Evolutionary conservation across 2,113 vertebrate genomes (phyloP), one percentile per base, ranked within the genome.

Genomic region (Fulica atra): DNA sequence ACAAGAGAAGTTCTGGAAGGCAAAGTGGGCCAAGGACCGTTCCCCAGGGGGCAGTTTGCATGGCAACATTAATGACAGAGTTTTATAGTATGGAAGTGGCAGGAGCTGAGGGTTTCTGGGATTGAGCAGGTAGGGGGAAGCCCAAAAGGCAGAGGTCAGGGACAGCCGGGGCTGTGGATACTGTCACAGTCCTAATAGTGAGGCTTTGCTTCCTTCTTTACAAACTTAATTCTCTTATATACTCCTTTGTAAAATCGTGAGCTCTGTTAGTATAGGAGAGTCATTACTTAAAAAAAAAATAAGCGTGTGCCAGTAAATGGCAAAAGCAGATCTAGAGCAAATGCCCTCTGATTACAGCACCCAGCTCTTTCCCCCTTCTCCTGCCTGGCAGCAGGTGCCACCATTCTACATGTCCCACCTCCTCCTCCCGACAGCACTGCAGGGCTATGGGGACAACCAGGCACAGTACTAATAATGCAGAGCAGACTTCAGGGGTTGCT

Each of bases 401-500:
- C 51, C 42, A 69, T 8, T 21, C 63, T 80, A 38, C 13, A 19
- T 1, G 3, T 25, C 44, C 40, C 16, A 36, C 4, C 9, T 28
- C 12, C 9, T 28, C 12, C 18, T 66, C 6, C 11, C 15, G 9
- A 0, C 10, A 23, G 18, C 14, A 16, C 10, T 0, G 1, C 10
- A 24, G 40, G 25, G 17, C 18, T 50, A 9, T 2, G 3, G 16
- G 40, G 31, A 57, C 20, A 70, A 11, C 14, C 1, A 2, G 10
- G 9, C n/a, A 40, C 11, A 40, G 4, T 11, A 38, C 4, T 54
- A 63, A 65, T 59, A 61, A 70, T 7, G 12, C 25, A 73, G 36
- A 88, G 19, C 14, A 77, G 63, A 54, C 11, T 73, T 70, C 13
- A 31, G 25, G 6, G 25, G 7, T 56, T 53, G 50, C 63, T 35